Conservation (phyloP, 2,113 vertebrate genomes). For the Oncorhynchus nerka region DNA sequence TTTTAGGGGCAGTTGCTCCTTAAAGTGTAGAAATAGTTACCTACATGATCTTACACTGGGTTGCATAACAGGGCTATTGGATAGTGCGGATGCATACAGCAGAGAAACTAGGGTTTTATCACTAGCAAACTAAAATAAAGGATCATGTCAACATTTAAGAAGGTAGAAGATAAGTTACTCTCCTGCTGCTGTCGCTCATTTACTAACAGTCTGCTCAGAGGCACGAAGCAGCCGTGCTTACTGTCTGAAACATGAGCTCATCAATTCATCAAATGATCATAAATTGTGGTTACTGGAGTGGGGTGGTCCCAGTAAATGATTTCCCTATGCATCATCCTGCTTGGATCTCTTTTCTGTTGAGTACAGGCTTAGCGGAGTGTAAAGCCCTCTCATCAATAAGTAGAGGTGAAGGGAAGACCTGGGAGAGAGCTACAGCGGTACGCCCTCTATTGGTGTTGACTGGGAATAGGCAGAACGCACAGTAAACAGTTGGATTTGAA, state of each 20-base stretch:
- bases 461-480: neutral
- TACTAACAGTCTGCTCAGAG: neutral
- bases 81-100: too few species aligned
- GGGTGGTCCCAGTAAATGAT: constrained; percentile 72
- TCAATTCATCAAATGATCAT: constrained; percentile 63
- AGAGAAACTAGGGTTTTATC: too few species aligned
- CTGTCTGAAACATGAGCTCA: constrained; percentile 38
- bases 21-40: too few species aligned
- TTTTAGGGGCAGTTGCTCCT: too few species aligned
- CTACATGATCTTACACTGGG: too few species aligned
- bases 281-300: constrained; percentile 60
- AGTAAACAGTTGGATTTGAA: neutral
- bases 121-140: too few species aligned
- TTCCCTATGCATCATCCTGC: constrained; percentile 72
- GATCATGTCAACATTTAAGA: neutral
- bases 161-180: neutral
- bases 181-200: neutral
- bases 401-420: constrained; percentile 36
- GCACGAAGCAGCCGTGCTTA: too few species aligned
- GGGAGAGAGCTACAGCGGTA: constrained; percentile 9
- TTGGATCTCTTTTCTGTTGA: constrained; percentile 72
- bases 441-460: constrained; percentile 25
- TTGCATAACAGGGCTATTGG: too few species aligned
- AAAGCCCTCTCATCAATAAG: constrained; percentile 67
- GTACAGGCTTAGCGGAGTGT: constrained; percentile 71